Evolutionary conservation across 1,140 invertebrate species (phyloP).

Genomic region (Trachymyrmex septentrionalis): DNA sequence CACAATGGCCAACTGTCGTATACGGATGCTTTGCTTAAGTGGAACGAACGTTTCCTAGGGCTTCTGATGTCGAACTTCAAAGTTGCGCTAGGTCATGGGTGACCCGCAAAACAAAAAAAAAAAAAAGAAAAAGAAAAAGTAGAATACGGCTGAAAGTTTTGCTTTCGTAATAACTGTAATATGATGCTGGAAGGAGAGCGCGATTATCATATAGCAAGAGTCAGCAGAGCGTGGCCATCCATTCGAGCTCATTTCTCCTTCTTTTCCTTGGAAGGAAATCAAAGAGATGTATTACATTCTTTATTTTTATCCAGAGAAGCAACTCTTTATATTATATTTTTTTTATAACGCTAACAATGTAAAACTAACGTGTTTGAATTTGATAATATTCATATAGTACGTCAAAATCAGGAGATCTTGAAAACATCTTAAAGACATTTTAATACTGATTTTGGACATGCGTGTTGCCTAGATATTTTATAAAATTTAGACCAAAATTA

Average conservation of each 20-base stretch:
- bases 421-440: no score
- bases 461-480: no score
- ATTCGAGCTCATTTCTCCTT: not conserved
- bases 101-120: not conserved
- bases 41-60: not conserved
- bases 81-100: not conserved
- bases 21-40: constrained; percentile 9
- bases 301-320: not conserved
- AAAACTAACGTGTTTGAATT: not conserved
- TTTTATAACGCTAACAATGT: not conserved
- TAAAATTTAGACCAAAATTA: no score
- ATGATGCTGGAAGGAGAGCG: not conserved
- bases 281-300: not conserved
- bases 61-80: not conserved
- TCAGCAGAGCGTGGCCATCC: not conserved
- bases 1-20: constrained; percentile 30
- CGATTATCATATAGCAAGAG: not conserved
- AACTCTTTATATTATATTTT: not conserved
- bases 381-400: no score
- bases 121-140: not conserved
- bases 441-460: no score
- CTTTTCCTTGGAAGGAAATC: not conserved
- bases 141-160: not conserved
- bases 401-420: no score
- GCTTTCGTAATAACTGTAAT: constrained; percentile 16